Percentiles rank a stretch among this genome's conserved stretches.
phyloP scores from a whole-genome alignment of 1,140 invertebrate species.

The Orius laevigatus region DNA sequence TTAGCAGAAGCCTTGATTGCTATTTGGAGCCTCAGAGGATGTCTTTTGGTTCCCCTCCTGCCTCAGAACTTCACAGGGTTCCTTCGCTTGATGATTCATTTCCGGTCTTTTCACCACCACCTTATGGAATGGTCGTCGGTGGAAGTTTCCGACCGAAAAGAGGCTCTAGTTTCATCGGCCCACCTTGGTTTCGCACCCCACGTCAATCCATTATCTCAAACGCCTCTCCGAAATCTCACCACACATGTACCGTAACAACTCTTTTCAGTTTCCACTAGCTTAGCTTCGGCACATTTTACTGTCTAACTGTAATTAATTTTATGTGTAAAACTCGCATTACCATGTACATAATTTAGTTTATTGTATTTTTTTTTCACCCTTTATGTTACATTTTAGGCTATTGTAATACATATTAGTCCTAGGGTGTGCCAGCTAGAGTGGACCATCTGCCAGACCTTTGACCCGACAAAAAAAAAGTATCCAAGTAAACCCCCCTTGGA shows the following conservation, averaged over 20 bases:
- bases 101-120: constrained; percentile 67
- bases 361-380: not conserved
- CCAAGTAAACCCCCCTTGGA: too few species aligned
- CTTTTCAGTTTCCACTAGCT: too few species aligned
- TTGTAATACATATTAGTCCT: not conserved
- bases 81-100: constrained; percentile 60
- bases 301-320: too few species aligned
- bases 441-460: too few species aligned
- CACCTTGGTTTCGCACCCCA: constrained; percentile 39
- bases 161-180: constrained; percentile 27
- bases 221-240: constrained; percentile 57
- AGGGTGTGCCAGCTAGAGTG: too few species aligned
- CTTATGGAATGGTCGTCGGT: constrained; percentile 32
- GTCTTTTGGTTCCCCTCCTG: constrained; percentile 58
- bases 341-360: not conserved
- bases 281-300: too few species aligned
- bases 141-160: constrained; percentile 14
- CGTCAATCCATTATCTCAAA: constrained; percentile 48
- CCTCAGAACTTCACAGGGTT: constrained; percentile 31
- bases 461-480: too few species aligned
- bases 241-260: constrained; percentile 49
- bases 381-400: not conserved
- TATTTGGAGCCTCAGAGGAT: constrained; percentile 66
- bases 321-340: too few species aligned
- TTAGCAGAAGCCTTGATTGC: constrained; percentile 66